Base-by-base conservation (phyloP, 2,888 invertebrate species). In the Germaria angustata region DNA sequence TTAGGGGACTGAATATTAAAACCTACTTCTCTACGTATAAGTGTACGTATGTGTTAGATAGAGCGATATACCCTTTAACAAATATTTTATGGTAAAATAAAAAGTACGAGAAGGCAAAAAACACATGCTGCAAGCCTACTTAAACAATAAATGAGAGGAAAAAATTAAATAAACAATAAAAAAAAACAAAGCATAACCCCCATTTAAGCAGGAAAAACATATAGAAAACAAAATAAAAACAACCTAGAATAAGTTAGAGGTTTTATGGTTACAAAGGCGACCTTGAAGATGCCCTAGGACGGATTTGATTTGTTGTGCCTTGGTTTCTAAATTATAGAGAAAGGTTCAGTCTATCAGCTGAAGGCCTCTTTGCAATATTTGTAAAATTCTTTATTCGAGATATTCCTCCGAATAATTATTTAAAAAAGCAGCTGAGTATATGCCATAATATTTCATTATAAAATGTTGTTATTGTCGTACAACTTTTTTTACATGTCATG, bases 1-100 rank as follows among this genome's bases (percentile, higher is more conserved):
- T 71, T 65, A 82, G 71, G 82, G 79, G 73, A 69, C 79, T 13
- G 17, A 41, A 82, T 39, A 75, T 61, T 69, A 41, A 69, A 44
- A 28, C 41, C 32, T 34, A 51, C 49, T 28, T 36, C 55, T 36
- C 34, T n/a, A n/a, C n/a, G n/a, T 34, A 34, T 15, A 46, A 41
- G 34, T 57, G n/a, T n/a, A n/a, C n/a, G n/a, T 57, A 34, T 24
- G 15, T 41, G 65, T 39, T 66, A 51, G 68, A 69, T 79, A 41
- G 34, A 57, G 65, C 72, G 61, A 69, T 69, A 72, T 41, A 41
- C 51, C 57, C 79, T 63, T 65, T 41, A 66, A 72, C 17, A 51
- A 49, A 61, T 36, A 34, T 4, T 9, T 11, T 20, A 15, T 9
- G 36, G 13, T n/a, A 0, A 59, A 24, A 17, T 15, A 51, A 17